Base-by-base conservation (phyloP, 1,140 invertebrate genomes). In the Brachionus koreanus region DNA sequence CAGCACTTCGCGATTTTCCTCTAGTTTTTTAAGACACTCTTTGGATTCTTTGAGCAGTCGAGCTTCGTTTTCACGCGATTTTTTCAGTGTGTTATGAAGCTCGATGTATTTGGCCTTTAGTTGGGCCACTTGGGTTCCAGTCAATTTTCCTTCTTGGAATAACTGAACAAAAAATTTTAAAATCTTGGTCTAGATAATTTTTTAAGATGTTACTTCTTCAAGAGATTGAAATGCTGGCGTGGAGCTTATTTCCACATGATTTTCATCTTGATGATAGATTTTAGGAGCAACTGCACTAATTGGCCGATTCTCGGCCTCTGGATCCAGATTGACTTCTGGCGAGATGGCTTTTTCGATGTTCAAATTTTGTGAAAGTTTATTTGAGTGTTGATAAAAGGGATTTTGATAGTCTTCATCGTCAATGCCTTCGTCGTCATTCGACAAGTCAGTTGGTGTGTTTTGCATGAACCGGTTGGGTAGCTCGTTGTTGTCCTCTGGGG, bases 21-120 rank as follows among this genome's bases (percentile, higher is more conserved):
- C 87, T 0, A 88, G 81, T 61, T 85, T 84, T 29, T 84, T 76
- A 12, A 86, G 83, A 43, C 82, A 85, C 23, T 87, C 83, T 75
- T 88, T 88, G 3, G 86, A 86, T 46, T 87, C 83, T 67, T 85
- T 84, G 12, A 88, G 72, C 7, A 87, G 81, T 12, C 82, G 83
- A 2, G 85, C 83, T 81, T 88, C 87, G 83, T 84, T 87, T 12
- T 86, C 85, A 74, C 87, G 84, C 25, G 87, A 86, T 87, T 84
- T 85, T 85, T 86, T 87, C n/a, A 89, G 82, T 16, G 85, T 84
- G 65, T 89, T 85, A 85, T 88, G 87, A 1, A 89, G 83, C 29
- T 88, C 86, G 74, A 86, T 86, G 81, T 88, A 89, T 77, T 88
- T 88, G 29, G 87, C 84, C 83, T 88, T 89, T 13, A 88, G 83